Evolutionary conservation across 2,888 invertebrate species (phyloP).

Genomic region (Plagodis pulveraria): DNA sequence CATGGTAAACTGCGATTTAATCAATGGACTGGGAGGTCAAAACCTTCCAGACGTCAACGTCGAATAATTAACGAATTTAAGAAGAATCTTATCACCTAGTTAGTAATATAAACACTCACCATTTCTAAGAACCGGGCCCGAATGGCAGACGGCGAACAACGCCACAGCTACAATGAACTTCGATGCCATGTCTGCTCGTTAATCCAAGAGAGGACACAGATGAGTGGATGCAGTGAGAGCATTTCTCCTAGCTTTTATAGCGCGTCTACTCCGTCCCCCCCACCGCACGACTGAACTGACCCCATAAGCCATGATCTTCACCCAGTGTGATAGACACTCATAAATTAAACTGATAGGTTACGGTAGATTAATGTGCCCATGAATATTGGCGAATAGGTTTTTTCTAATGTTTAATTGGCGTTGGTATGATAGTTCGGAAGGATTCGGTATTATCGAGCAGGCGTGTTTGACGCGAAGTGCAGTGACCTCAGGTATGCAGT

Average conservation of each 20-base stretch:
- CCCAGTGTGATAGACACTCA: conserved; percentile 70
- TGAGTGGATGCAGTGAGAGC: conserved; percentile 80
- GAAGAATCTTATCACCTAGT: too few relatives aligned
- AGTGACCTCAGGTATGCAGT: conserved; percentile 38
- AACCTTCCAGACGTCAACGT: too few relatives aligned
- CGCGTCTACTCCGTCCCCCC: conserved; percentile 49
- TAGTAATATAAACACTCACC: conserved; percentile 53
- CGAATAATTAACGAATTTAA: too few relatives aligned
- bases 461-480: conserved; percentile 32
- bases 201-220: conserved; percentile 56
- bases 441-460: conserved; percentile 17
- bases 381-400: conserved; percentile 34
- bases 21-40: too few relatives aligned
- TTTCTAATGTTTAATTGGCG: conserved; percentile 36
- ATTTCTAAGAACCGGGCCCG: conserved; percentile 66
- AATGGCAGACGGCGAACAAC: conserved; percentile 64
- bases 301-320: conserved; percentile 73
- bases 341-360: conserved; percentile 71
- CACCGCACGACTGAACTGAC: conserved; percentile 60
- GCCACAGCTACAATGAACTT: conserved; percentile 69
- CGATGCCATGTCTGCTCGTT: conserved; percentile 63
- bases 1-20: too few relatives aligned
- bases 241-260: conserved; percentile 81
- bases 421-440: conserved; percentile 31
- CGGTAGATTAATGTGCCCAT: conserved; percentile 64